A percentile compares a stretch with the other conserved stretches of the same genome.
Evolutionary conservation across 1,140 invertebrate species (phyloP).

Genomic region (Diploscapter pachys): DNA sequence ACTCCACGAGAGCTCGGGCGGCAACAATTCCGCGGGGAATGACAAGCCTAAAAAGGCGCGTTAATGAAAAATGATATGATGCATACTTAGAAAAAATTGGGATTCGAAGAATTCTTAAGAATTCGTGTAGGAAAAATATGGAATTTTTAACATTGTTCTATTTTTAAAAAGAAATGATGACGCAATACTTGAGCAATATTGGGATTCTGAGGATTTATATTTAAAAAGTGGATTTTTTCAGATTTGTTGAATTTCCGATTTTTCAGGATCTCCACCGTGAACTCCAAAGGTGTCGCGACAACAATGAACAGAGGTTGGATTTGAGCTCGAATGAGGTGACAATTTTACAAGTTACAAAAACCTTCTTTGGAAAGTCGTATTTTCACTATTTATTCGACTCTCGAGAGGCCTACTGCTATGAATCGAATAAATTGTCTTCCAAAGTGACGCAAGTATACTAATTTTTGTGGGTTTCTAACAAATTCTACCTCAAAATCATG

Average conservation of each 20-base stretch:
- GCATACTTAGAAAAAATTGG: background rate
- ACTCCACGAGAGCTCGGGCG: conserved; percentile 43
- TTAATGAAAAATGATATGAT: background rate
- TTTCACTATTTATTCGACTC: too few species aligned
- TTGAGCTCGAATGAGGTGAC: conserved; percentile 88
- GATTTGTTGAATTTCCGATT: conserved; percentile 6
- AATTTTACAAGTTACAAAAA: conserved; percentile 19
- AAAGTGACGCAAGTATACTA: too few species aligned
- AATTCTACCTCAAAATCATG: too few species aligned
- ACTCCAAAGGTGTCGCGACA: conserved; percentile 84
- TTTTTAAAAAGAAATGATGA: background rate
- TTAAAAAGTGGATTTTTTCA: conserved; percentile 1
- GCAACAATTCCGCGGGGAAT: conserved; percentile 40
- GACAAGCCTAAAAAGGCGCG: conserved; percentile 32
- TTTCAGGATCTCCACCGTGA: conserved; percentile 84
- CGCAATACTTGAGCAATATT: conserved; percentile 1
- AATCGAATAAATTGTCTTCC: too few species aligned
- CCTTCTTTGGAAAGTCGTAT: too few species aligned
- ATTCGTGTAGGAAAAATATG: background rate
- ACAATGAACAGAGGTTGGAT: conserved; percentile 81
- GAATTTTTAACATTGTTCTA: conserved; percentile 10
- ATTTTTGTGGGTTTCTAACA: too few species aligned
- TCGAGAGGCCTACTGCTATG: too few species aligned
- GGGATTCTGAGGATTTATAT: background rate
- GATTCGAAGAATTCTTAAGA: conserved; percentile 9